These are phyloP conservation scores for Lepidostoma basale DNA, from an alignment of 1,140 invertebrate genomes.

Conservation along the genomic window DNA sequence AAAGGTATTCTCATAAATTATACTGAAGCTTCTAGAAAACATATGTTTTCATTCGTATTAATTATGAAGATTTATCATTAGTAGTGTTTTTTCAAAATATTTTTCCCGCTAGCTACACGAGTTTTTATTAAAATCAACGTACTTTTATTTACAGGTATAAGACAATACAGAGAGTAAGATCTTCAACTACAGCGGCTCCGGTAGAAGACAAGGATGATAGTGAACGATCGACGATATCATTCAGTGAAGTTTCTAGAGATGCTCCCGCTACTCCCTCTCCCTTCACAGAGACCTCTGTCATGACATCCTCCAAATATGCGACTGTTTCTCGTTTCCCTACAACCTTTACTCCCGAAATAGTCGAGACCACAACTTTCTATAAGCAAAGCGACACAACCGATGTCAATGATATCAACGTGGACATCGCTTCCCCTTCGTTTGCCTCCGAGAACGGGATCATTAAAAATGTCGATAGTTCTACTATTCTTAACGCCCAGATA, in stretches of 20 bases:
- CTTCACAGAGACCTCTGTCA: constrained; percentile 11
- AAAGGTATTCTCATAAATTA: too few relatives aligned
- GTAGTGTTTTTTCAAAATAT: too few relatives aligned
- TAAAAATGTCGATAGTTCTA: constrained; percentile 51
- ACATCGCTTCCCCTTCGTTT: constrained; percentile 37
- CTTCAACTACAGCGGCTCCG: constrained; percentile 48
- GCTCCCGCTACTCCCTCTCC: constrained; percentile 23
- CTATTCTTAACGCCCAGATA: constrained; percentile 58
- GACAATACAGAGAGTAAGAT: constrained; percentile 57
- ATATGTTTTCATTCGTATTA: too few relatives aligned
- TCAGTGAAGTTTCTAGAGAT: constrained; percentile 43
- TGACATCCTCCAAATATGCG: constrained; percentile 25
- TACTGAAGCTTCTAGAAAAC: too few relatives aligned
- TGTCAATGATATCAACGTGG: constrained; percentile 38
- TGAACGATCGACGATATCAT: constrained; percentile 24
- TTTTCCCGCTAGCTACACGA: constrained; percentile 40
- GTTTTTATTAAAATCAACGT: background rate
- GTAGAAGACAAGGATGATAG: background rate
- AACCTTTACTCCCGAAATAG: constrained; percentile 9
- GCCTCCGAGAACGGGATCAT: constrained; percentile 44
- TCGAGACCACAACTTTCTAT: constrained; percentile 32
- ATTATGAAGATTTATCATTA: too few relatives aligned
- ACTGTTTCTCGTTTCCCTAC: constrained; percentile 18
- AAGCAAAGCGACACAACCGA: constrained; percentile 30
- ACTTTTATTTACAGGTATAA: constrained; percentile 54